These are phyloP conservation scores for Echinometra lucunter DNA, from an alignment of 53 echinoderm and acorn worm species.

Conservation along the genomic window DNA sequence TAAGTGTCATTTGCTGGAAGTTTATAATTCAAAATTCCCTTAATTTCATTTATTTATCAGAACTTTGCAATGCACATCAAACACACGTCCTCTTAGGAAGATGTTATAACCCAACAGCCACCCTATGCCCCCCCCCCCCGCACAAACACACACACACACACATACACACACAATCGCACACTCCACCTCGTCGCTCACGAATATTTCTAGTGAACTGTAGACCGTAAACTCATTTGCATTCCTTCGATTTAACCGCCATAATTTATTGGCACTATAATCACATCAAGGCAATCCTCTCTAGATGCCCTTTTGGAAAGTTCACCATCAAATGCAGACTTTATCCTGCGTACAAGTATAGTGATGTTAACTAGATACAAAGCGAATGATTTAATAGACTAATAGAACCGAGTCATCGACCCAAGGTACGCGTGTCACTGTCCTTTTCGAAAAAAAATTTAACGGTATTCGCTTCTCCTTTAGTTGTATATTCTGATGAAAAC, in stretches of 20 bases:
- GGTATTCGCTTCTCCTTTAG: constrained; percentile 9
- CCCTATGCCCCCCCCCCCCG: too few relatives aligned
- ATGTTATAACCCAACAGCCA: too few relatives aligned
- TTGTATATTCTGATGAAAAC: background rate
- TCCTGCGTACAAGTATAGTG: background rate
- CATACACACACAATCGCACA: too few relatives aligned
- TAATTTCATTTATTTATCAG: too few relatives aligned
- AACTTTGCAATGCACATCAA: too few relatives aligned
- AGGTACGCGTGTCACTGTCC: constrained; percentile 10
- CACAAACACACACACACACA: too few relatives aligned
- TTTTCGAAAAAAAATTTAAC: background rate
- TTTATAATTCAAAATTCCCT: too few relatives aligned
- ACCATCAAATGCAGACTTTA: constrained; percentile 11
- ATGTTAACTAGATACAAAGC: constrained; percentile 14
- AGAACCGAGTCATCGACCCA: constrained; percentile 25
- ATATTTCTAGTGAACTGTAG: background rate
- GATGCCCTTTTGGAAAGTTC: constrained; percentile 37
- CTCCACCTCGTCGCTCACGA: background rate
- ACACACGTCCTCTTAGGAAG: too few relatives aligned
- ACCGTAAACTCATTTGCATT: constrained; percentile 46
- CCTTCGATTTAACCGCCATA: constrained; percentile 51
- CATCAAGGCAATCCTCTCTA: constrained; percentile 18
- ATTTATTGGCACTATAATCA: constrained; percentile 52
- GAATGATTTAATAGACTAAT: background rate
- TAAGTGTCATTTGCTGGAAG: too few relatives aligned